A percentile compares a stretch with the other conserved stretches of the same genome.
phyloP scores from a whole-genome alignment of 2,113 vertebrate species.

The Seriola dumerili region DNA sequence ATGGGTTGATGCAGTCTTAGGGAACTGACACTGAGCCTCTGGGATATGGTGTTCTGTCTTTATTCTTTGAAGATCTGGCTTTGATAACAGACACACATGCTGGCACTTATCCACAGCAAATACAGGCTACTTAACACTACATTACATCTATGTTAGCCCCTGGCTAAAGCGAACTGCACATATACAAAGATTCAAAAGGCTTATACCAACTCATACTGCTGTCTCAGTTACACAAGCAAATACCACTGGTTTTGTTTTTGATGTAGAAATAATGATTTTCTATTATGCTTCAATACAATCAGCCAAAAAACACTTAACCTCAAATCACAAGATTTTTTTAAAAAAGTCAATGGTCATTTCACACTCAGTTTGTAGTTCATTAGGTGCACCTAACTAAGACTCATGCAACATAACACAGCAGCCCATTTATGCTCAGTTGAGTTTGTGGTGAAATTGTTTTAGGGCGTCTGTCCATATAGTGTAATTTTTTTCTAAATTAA shows the following conservation, averaged over 20 bases:
- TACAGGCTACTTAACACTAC: slow-evolving; percentile 20
- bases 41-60: slow-evolving; percentile 47
- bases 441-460: too few species aligned
- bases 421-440: too few species aligned
- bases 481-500: too few species aligned
- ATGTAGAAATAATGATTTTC: background rate
- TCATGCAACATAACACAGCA: background rate
- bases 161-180: slow-evolving; percentile 3
- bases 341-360: background rate
- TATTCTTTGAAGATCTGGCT: slow-evolving; percentile 58
- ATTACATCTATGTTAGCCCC: slow-evolving; percentile 22
- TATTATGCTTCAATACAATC: background rate
- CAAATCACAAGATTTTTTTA: background rate
- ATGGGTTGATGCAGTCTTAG: slow-evolving; percentile 24
- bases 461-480: too few species aligned
- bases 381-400: background rate
- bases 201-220: background rate
- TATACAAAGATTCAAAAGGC: slow-evolving; percentile 5
- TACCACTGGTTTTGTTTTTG: background rate
- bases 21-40: slow-evolving; percentile 54
- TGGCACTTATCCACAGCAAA: slow-evolving; percentile 43
- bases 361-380: background rate
- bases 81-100: slow-evolving; percentile 46
- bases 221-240: background rate
- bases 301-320: background rate